These are phyloP conservation scores for Psylliodes chrysocephalus DNA, from an alignment of 2,888 invertebrate genomes.

Conservation along the genomic window DNA sequence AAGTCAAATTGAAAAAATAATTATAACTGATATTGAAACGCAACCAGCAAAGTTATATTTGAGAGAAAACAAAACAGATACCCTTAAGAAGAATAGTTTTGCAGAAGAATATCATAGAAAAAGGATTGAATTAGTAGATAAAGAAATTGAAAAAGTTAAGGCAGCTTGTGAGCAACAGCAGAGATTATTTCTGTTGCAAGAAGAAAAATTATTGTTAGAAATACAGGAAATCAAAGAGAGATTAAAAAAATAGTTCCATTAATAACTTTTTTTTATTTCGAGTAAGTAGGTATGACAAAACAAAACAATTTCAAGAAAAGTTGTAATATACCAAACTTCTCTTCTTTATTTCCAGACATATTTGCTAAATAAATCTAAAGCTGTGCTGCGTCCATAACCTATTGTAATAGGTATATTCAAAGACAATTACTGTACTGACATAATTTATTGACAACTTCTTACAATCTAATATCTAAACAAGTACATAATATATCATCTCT, in stretches of 20 bases:
- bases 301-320: no score
- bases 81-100: slow-evolving; percentile 13
- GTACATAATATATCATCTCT: no score
- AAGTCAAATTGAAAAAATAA: slow-evolving; percentile 10
- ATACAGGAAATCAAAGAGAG: slow-evolving; percentile 31
- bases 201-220: slow-evolving; percentile 32
- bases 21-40: background rate
- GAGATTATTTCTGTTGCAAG: slow-evolving; percentile 29
- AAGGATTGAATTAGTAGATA: slow-evolving; percentile 23
- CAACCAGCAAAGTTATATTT: slow-evolving; percentile 4
- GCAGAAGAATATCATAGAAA: slow-evolving; percentile 26
- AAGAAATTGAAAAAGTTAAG: slow-evolving; percentile 31
- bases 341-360: no score
- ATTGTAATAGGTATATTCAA: no score
- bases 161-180: slow-evolving; percentile 26
- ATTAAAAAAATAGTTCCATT: slow-evolving; percentile 15
- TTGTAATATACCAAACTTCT: no score
- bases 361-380: no score
- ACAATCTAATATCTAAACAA: no score
- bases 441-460: no score
- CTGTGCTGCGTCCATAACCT: no score
- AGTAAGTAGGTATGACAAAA: no score
- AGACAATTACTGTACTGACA: no score
- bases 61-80: background rate
- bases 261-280: no score